These are phyloP conservation scores for Phocoena sinus DNA, from an alignment of 2,113 vertebrate species.

Conservation along the genomic window DNA sequence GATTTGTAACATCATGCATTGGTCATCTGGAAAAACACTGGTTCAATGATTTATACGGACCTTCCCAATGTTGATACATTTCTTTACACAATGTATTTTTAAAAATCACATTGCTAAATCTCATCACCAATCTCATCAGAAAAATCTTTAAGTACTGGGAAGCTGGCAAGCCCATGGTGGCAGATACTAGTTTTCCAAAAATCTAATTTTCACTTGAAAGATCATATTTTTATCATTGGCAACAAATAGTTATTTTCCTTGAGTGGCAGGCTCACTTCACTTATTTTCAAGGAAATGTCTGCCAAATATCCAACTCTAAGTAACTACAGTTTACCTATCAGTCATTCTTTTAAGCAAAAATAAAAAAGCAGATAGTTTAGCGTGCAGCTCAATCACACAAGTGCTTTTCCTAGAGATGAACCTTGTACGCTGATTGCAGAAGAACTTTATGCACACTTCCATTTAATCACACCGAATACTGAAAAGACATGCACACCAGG, in stretches of 20 bases:
- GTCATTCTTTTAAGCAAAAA: conserved; percentile 6
- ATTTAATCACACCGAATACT: conserved; percentile 6
- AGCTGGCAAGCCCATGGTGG: background rate
- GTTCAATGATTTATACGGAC: background rate
- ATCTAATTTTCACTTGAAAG: conserved; percentile 7
- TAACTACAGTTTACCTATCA: background rate
- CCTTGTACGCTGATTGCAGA: background rate
- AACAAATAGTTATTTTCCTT: background rate
- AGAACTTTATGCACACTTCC: background rate
- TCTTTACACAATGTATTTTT: background rate
- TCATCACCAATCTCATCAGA: background rate
- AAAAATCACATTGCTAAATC: background rate
- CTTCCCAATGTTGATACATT: background rate
- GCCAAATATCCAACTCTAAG: background rate
- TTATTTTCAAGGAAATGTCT: conserved; percentile 23
- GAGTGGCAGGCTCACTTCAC: background rate
- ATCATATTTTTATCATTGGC: background rate
- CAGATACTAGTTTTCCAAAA: background rate
- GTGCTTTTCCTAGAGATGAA: background rate
- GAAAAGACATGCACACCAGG: background rate
- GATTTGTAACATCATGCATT: background rate
- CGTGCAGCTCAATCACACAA: background rate
- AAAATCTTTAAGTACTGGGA: conserved; percentile 2
- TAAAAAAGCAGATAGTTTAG: background rate
- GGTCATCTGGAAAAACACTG: background rate